Conservation (phyloP, 2,888 invertebrate genomes). For the Theretra japonica region DNA sequence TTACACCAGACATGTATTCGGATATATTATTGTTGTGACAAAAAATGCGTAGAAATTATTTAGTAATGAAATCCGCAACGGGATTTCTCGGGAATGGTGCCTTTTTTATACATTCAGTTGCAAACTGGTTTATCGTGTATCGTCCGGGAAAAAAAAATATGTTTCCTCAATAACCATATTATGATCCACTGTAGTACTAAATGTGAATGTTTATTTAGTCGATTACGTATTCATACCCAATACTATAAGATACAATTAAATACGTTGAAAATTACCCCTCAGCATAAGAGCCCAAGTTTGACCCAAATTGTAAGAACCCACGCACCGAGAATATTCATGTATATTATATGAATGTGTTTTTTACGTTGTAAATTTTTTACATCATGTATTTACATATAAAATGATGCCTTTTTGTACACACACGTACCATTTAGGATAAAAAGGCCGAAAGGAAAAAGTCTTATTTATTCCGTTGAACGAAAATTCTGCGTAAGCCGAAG, state of each 20-base stretch:
- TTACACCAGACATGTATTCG: too few relatives aligned
- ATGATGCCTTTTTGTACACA: constrained; percentile 27
- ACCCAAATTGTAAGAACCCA: constrained; percentile 29
- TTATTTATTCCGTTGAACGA: neutral
- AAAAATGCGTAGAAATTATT: too few relatives aligned
- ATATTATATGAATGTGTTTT: constrained; percentile 12
- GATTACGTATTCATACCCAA: neutral
- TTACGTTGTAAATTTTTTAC: constrained; percentile 21
- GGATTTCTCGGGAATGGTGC: too few relatives aligned
- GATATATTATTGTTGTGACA: too few relatives aligned
- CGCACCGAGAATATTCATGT: constrained; percentile 26
- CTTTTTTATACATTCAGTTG: too few relatives aligned
- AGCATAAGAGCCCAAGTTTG: constrained; percentile 14
- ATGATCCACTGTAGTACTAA: too few relatives aligned
- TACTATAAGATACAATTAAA: constrained; percentile 15
- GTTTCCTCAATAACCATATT: too few relatives aligned
- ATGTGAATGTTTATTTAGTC: too few relatives aligned
- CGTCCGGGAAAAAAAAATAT: too few relatives aligned
- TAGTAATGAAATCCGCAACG: too few relatives aligned
- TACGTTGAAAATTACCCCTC: constrained; percentile 28
- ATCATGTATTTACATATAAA: constrained; percentile 25
- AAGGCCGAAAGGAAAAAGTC: neutral
- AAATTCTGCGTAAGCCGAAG: neutral
- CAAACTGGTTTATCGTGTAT: too few relatives aligned
- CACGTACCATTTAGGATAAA: constrained; percentile 15